Conservation (phyloP, 1,140 invertebrate species). For the Campoletis sonorensis region DNA sequence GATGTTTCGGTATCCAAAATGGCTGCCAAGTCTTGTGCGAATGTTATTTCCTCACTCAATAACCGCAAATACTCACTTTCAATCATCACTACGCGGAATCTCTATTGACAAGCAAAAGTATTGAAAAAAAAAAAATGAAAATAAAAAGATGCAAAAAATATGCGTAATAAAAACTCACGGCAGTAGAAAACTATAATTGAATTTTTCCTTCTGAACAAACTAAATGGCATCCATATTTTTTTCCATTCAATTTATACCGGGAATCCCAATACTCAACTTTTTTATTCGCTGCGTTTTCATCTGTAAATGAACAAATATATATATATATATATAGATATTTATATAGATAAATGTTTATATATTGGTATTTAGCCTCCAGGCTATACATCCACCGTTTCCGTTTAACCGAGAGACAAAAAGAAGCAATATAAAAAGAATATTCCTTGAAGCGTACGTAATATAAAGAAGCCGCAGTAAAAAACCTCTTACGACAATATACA, state of each 20-base stretch:
- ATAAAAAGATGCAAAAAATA: too few relatives aligned
- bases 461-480: slow-evolving; percentile 46
- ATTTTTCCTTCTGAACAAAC: background rate
- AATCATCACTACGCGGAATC: background rate
- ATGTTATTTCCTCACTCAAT: background rate
- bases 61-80: background rate
- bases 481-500: slow-evolving; percentile 1
- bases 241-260: slow-evolving; percentile 3
- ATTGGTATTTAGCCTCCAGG: slow-evolving; percentile 28
- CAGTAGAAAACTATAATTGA: background rate
- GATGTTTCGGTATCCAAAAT: slow-evolving; percentile 18
- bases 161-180: too few relatives aligned
- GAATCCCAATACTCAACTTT: slow-evolving; percentile 23
- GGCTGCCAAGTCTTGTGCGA: background rate
- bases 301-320: background rate
- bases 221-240: slow-evolving; percentile 29
- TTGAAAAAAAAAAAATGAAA: background rate
- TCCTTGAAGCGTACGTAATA: slow-evolving; percentile 23
- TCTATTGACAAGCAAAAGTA: background rate
- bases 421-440: background rate
- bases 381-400: slow-evolving; percentile 26
- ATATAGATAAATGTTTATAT: background rate
- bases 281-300: background rate
- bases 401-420: slow-evolving; percentile 21
- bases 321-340: background rate